Percentiles rank a stretch among this genome's conserved stretches.
Conservation (phyloP, 2,888 invertebrate species). For the Operophtera brumata region DNA sequence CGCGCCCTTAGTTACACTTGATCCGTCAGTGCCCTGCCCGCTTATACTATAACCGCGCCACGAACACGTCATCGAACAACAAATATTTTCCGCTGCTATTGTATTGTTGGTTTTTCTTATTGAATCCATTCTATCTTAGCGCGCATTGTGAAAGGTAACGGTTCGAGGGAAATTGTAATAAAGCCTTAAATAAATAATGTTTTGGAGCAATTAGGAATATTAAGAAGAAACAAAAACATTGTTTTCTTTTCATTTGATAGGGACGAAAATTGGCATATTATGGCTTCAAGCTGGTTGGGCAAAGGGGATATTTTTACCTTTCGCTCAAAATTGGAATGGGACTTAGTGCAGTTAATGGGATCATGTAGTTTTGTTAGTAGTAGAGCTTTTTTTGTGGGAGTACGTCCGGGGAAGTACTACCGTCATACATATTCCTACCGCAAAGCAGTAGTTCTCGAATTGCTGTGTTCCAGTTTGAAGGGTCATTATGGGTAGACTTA, state of each 20-base stretch:
- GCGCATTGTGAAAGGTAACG: slow-evolving; percentile 37
- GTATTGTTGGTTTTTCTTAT: slow-evolving; percentile 71
- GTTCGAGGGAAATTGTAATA: background rate
- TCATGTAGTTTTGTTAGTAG: no score
- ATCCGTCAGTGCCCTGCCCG: slow-evolving; percentile 7
- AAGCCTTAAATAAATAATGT: background rate
- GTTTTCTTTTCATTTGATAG: no score
- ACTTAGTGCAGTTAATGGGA: no score
- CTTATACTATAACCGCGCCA: slow-evolving; percentile 13
- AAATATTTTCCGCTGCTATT: slow-evolving; percentile 73
- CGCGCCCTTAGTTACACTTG: no score
- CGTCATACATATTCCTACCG: no score
- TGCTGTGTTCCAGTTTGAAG: no score
- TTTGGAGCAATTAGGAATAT: background rate
- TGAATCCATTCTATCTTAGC: slow-evolving; percentile 67
- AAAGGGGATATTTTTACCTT: background rate
- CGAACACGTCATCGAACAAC: slow-evolving; percentile 61
- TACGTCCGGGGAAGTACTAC: no score
- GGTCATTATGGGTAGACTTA: no score
- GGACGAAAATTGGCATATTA: no score
- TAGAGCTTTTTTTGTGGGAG: no score
- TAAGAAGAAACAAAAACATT: background rate
- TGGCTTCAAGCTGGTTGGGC: no score
- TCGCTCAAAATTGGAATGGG: background rate
- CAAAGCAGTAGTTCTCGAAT: no score